Percentiles rank a stretch among this genome's conserved stretches.
Conservation (phyloP, 2,888 invertebrate genomes). For the Tiphia femorata region DNA sequence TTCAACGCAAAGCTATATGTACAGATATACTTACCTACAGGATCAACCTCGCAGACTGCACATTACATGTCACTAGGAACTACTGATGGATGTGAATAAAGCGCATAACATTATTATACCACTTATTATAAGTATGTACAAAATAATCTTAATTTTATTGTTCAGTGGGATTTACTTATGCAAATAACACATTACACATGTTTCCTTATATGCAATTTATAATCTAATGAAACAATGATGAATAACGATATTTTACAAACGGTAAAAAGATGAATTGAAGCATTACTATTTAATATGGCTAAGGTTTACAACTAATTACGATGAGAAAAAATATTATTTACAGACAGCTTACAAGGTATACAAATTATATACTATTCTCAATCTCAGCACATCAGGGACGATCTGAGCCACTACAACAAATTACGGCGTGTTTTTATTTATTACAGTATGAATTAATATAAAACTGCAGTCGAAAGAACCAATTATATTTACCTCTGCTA, state of each 20-base stretch:
- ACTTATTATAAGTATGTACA: slow-evolving; percentile 34
- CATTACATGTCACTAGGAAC: too few species aligned
- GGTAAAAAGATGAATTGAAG: slow-evolving; percentile 29
- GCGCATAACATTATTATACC: too few species aligned
- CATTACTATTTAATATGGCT: slow-evolving; percentile 62
- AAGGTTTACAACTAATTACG: slow-evolving; percentile 46
- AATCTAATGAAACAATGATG: slow-evolving; percentile 35
- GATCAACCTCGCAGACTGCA: too few species aligned
- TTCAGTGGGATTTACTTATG: slow-evolving; percentile 47
- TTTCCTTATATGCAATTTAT: slow-evolving; percentile 20
- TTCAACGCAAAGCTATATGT: too few species aligned
- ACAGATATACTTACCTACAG: too few species aligned
- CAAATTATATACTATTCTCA: slow-evolving; percentile 28
- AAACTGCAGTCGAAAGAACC: too few species aligned
- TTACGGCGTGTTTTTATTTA: slow-evolving; percentile 4
- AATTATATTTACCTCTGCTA: slow-evolving; percentile 76
- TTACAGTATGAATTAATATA: too few species aligned
- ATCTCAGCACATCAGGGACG: slow-evolving; percentile 77
- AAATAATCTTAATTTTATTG: slow-evolving; percentile 53
- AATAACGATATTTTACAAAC: slow-evolving; percentile 44
- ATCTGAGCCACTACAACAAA: slow-evolving; percentile 81
- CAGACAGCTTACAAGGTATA: slow-evolving; percentile 51
- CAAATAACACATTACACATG: slow-evolving; percentile 45
- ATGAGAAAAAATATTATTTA: slow-evolving; percentile 59
- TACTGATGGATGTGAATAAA: too few species aligned